Evolutionary conservation across 2,113 vertebrate species (phyloP), one percentile per base, ranked within the genome.

Genomic region (Peromyscus polionotus): DNA sequence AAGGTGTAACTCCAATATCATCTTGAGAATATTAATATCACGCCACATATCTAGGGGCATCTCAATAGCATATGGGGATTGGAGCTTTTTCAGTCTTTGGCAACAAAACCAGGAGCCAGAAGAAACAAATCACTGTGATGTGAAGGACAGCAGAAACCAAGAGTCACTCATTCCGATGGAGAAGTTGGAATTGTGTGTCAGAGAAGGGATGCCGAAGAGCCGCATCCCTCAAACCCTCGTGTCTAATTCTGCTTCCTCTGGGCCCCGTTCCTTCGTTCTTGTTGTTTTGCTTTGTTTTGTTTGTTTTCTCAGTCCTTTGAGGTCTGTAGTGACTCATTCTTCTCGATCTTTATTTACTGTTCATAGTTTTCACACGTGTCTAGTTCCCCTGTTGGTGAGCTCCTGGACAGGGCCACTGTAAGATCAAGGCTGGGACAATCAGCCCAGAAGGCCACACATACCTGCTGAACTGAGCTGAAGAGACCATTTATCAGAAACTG

Each of bases 81-180:
- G 36, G 88, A 90, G 79, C 31, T 7, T 84, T 86, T 48, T 48
- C 31, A 10, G 54, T 48, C 17, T 93, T 80, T 94, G 39, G 42
- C 95, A 88, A 84, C 24, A 89, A 45, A 9, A 95, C 70, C 75
- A 91, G 39, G 48, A 89, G 51, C 65, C 76, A 93, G 92, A 86
- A 65, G 54, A 89, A 80, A 24, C 36, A 83, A 39, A 95, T 67
- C 81, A 77, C n/a, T n/a, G 16, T 42, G 48, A 83, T 67, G 26
- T 89, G 31, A 92, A 93, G 65, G n/a, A 33, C 0, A 68, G 5
- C n/a, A 45, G 54, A 61, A 14, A 95, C 57, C 68, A 45, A 93
- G 93, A 92, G 72, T 26, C 67, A 87, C 16, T 36, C 33, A 51
- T 36, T 95, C 11, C 77, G 36, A 33, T 14, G 33, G 75, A 36